A percentile compares a stretch with the other conserved stretches of the same genome.
Evolutionary conservation across 2,113 vertebrate species (phyloP).

Genomic region (Pteropus alecto): DNA sequence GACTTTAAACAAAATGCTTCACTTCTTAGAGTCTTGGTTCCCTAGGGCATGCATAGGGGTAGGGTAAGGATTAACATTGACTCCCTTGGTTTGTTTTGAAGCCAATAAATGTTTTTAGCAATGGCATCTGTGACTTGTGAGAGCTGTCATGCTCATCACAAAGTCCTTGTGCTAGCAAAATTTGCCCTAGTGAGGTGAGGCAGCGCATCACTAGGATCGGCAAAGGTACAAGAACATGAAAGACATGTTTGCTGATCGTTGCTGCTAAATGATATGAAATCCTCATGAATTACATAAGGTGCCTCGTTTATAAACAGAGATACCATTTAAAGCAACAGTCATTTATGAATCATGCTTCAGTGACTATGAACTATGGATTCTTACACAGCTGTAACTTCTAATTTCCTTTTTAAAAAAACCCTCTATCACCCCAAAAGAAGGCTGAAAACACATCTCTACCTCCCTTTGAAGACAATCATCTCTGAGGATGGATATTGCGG

Average conservation of each 20-base stretch:
- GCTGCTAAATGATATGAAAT: conserved; percentile 33
- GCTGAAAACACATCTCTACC: background rate
- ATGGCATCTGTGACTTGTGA: background rate
- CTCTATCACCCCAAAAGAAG: background rate
- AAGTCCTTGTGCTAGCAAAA: background rate
- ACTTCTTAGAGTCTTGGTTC: background rate
- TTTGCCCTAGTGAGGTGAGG: background rate
- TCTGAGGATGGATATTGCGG: background rate
- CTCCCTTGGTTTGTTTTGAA: background rate
- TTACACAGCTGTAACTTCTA: background rate
- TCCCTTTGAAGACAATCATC: background rate
- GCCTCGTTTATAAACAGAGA: background rate
- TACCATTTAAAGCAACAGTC: conserved; percentile 44
- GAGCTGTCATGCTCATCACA: conserved; percentile 69
- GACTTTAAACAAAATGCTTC: background rate
- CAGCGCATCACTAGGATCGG: background rate
- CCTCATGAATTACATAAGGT: conserved; percentile 55
- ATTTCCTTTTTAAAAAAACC: background rate
- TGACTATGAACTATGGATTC: background rate
- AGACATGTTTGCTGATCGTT: conserved; percentile 23
- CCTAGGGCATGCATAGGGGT: too few species aligned
- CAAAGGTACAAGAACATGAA: background rate
- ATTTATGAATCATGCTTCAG: conserved; percentile 29
- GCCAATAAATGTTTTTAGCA: background rate
- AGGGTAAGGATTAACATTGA: background rate